Conservation (phyloP, 2,888 invertebrate genomes). For the Pedicia rivosa region DNA sequence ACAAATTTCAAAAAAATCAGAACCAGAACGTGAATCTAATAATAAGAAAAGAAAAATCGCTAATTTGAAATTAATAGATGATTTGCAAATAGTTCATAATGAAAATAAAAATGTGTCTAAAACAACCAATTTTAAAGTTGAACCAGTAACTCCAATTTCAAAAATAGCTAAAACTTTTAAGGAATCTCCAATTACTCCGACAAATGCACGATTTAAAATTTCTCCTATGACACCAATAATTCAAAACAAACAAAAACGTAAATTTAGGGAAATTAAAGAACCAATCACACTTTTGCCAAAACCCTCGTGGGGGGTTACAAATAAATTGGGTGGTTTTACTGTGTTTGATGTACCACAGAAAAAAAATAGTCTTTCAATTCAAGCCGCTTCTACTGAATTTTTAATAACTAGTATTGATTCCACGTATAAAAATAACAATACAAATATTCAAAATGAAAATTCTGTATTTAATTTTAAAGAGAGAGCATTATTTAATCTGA, state of each 20-base stretch:
- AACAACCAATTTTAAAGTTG: too few species aligned
- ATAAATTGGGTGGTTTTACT: conserved; percentile 16
- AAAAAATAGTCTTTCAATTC: conserved; percentile 4
- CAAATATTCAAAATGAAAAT: background rate
- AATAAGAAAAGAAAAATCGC: too few species aligned
- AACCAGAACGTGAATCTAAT: too few species aligned
- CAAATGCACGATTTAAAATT: background rate
- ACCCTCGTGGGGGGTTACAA: conserved; percentile 19
- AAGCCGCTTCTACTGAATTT: conserved; percentile 12
- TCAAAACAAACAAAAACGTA: conserved; percentile 13
- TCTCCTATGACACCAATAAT: conserved; percentile 17
- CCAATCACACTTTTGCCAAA: conserved; percentile 13
- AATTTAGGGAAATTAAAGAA: conserved; percentile 9
- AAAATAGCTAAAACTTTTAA: too few species aligned
- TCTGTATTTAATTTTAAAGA: too few species aligned
- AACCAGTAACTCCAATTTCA: too few species aligned
- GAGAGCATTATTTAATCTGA: too few species aligned
- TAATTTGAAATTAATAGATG: too few species aligned
- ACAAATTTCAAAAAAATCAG: too few species aligned
- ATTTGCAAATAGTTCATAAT: too few species aligned
- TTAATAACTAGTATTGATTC: conserved; percentile 10
- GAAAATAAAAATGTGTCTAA: too few species aligned
- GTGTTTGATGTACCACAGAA: conserved; percentile 14
- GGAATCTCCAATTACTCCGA: too few species aligned
- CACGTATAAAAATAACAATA: conserved; percentile 8